Evolutionary conservation across 2,797 vertebrate species (phyloP), one percentile per base, ranked within the genome.

Genomic region (Rhinella marina): DNA sequence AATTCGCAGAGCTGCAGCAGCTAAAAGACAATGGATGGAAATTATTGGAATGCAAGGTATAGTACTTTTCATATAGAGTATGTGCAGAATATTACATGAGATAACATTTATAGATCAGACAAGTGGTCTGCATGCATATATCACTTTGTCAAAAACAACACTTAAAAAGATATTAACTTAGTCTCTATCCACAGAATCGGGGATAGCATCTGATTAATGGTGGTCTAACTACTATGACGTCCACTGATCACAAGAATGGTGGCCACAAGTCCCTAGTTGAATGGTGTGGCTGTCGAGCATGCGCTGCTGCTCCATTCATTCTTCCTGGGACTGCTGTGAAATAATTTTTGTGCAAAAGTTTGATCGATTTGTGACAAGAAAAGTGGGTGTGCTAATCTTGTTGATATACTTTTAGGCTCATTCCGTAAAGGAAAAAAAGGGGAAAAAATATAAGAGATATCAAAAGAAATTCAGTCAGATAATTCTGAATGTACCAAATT

Each of bases 11-110:
- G 94, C 96, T 99, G 89, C 97, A 98, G 94, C 96, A 97, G 93
- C 95, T 99, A 90, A 99, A 99, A 94, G 97, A 98, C 94, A 98
- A 96, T 0, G 97, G 95, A 90, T 99, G 98, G 98, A 98, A 97
- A 94, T 95, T 98, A 56, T 93, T 96, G 88, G 98, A 99, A 94
- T 96, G 97, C 94, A 98, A 99, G 98, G 98, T 98, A 88, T 14
- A 13, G 2, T 6, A 54, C 50, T 21, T 13, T 50, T 19, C 14
- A 56, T 13, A 56, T 56, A 12, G 1, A 9, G 12, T 54, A 2
- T 14, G 4, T 73, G 32, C 19, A 19, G 19, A 48, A 48, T 16
- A 73, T 21, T 41, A 21, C 4, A 9, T 73, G 8, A 68, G 25
- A 27, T 29, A 68, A 68, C 25, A 29, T 68, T 27, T 14, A 23